Evolutionary conservation across 1,140 invertebrate species (phyloP), one percentile per base, ranked within the genome.

Genomic region (Lamellibrachia luymesi): DNA sequence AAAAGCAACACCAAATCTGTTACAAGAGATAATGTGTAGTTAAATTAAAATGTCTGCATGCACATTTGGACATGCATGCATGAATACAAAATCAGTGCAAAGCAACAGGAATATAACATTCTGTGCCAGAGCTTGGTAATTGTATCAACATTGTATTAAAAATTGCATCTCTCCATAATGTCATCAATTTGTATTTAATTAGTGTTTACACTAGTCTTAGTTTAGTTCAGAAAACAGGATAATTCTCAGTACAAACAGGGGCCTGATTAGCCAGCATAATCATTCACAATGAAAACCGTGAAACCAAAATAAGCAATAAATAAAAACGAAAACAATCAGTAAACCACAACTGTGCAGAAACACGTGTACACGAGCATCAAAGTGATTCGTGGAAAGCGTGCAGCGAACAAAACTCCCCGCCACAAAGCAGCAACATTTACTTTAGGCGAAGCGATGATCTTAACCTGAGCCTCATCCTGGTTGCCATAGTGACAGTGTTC

Each of bases 401-500:
- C 64, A 22, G 64, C 64, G 13, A 80, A 80, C 64, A 80, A 10
- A 10, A 10, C 64, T 56, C 91, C 5, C 49, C 10, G 25, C 13
- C 51, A 91, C 49, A 91, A 91, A 91, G 51, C 49, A 91, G 51
- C 49, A 50, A 51, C 91, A 51, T 51, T 50, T 91, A 91, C 91
- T 91, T 91, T 91, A 91, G 91, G 91, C 91, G 91, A 91, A 50
- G 91, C 91, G 49, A 91, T 91, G 91, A 91, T 91, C 91, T 91
- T 91, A 51, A 91, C 91, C 91, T 91, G 91, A 50, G 49, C 91
- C 49, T 91, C 49, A 51, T 91, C 49, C 51, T 91, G 50, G 91
- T 91, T 92, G 51, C 93, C 93, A 90, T 10, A 93, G 94, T 13
- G 93, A 94, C 27, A 93, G 92, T 27, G 93, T 92, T 64, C 93